Evolutionary conservation across 30 jellyfish, hydroid and myxozoan genomes (phyloP), one percentile per base, ranked within the genome.

Genomic region (Nemopilema nomurai): DNA sequence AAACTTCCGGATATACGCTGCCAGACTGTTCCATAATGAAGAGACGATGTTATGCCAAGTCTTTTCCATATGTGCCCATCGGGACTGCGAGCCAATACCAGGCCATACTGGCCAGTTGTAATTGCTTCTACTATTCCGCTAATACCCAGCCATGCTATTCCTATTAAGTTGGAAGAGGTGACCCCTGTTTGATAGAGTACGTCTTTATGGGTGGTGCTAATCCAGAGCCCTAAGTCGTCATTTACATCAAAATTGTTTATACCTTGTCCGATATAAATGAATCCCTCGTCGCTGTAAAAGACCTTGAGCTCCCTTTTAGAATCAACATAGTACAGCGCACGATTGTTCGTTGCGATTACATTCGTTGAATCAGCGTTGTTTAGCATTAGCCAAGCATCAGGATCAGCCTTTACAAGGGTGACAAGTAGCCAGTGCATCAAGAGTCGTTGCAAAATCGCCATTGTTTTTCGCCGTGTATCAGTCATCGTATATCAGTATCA

Each of bases 191-290:
- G 0, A 62, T 30, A 81, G 69, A 67, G 50, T 4, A 81, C 50
- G 30, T 67, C 4, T 0, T 32, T 8, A 25, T 23, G 1, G 0
- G 32, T 67, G 1, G 18, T 33, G 13, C 49, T 69, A 0, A 81
- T 69, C 90, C 90, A 81, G 8, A 81, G 0, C 16, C 52, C 90
- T 1, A 30, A 67, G 18, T 81, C 90, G 17, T 81, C 90, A 52
- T 81, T 81, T 20, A 49, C 90, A 20, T 32, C 83, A 29, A 81
- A 29, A 67, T 69, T 66, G 13, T 1, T 20, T 0, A 67, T 9
- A 20, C 41, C 0, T 3, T 8, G 30, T 28, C 26, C 75, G 6
- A 71, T 26, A 8, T 16, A 4, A 0, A 27, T 8, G 70, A 69
- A 69, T 31, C 90, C 90, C 0, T 74, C 49, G 68, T 81, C 90